These are phyloP conservation scores for Mixornis gularis DNA, from an alignment of 2,113 vertebrate genomes.

Conservation along the genomic window DNA sequence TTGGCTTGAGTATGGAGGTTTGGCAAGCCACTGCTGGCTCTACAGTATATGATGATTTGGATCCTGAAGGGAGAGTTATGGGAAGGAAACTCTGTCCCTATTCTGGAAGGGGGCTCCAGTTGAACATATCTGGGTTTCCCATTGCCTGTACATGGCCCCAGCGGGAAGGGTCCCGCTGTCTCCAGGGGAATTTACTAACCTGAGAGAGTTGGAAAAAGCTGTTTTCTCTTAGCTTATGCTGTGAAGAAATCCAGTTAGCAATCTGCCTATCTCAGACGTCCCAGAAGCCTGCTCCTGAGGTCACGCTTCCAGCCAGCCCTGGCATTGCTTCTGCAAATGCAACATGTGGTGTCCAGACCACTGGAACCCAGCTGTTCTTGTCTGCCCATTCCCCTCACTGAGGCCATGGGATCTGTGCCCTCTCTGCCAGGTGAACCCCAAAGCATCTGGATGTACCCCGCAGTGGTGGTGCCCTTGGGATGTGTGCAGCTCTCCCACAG, in stretches of 20 bases:
- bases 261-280: background rate
- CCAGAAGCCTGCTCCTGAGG: background rate
- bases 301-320: background rate
- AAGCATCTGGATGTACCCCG: background rate
- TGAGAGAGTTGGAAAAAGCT: background rate
- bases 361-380: accelerated
- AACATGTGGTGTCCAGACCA: background rate
- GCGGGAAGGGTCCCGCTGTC: background rate
- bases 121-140: background rate
- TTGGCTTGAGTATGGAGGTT: background rate
- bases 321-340: background rate
- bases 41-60: background rate
- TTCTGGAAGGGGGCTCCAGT: background rate
- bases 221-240: background rate
- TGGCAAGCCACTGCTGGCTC: background rate
- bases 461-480: background rate
- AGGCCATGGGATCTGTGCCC: background rate
- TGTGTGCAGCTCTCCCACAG: background rate
- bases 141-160: background rate
- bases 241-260: background rate
- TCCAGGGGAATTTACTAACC: background rate
- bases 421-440: background rate
- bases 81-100: background rate
- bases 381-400: background rate
- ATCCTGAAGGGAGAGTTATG: background rate